Evolutionary conservation across 2,797 vertebrate genomes (phyloP).

Genomic region (Molossus alvarezi): DNA sequence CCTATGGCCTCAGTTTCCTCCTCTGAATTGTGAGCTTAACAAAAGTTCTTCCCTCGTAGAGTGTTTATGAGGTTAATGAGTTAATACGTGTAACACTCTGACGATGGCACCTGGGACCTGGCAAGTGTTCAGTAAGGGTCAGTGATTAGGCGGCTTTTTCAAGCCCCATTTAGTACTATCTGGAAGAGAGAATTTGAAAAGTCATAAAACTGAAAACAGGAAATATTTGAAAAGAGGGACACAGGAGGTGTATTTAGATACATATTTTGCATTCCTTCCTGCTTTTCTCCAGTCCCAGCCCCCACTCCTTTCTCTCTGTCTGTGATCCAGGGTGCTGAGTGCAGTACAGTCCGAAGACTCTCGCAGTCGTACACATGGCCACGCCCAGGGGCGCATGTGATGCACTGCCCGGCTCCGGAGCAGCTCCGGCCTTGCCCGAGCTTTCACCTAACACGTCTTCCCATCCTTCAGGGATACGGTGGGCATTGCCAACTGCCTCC

Average conservation of each 20-base stretch:
- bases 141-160: not conserved
- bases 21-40: not conserved
- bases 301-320: not conserved
- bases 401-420: not conserved
- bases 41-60: not conserved
- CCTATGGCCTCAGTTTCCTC: not conserved
- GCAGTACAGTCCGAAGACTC: not conserved
- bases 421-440: not conserved
- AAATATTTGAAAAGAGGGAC: not conserved
- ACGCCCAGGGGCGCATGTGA: not conserved
- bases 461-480: not conserved
- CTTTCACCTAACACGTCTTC: not conserved
- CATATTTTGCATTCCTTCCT: not conserved
- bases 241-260: not conserved
- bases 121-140: not conserved
- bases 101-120: not conserved
- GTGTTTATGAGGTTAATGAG: not conserved
- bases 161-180: not conserved
- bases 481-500: not conserved
- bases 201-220: not conserved
- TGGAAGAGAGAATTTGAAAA: not conserved
- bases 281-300: not conserved
- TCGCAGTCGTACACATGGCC: not conserved
- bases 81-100: not conserved
- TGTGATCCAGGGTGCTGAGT: rapidly evolving